Evolutionary conservation across 2,797 vertebrate species (phyloP), one percentile per base, ranked within the genome.

Genomic region (Galagoides demidoff): DNA sequence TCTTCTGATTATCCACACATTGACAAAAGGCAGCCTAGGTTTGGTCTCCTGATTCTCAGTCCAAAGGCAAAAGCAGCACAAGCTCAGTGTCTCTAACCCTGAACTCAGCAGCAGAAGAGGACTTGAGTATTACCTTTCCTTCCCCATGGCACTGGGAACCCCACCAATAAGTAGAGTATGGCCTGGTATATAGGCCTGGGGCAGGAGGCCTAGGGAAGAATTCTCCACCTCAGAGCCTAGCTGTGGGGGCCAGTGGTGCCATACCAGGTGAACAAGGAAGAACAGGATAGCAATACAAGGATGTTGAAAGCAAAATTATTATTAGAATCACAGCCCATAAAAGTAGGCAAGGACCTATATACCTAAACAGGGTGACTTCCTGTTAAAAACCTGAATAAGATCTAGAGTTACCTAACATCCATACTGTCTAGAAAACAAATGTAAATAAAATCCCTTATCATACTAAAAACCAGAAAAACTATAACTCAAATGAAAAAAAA

Each of bases 371-470:
- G 55, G 16, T 52, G 49, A 93, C 49, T 76, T 37, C 14, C 57
- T 89, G 34, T 39, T 70, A 79, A 97, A 92, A 61, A 92, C 90
- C 92, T 95, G 87, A 90, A 68, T 13, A 77, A 31, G 45, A 85
- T 73, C 68, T 57, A 94, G 23, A 52, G 17, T 94, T 49, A 73
- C 34, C 59, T 71, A 71, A 92, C 9, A 66, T 55, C 8, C n/a
- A 70, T 93, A 95, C 89, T 82, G n/a, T 76, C 31, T 45, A 88
- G 55, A 17, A 93, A 52, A 90, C 4, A 94, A 90, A 90, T 84
- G 27, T 95, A 93, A 96, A 91, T 84, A 95, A 95, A 96, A 84
- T 77, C 27, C 55, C 34, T 71, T 87, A 29, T 88, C 59, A 86
- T 86, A 91, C 14, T 23, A 71, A 85, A 96, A 94, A 4, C 37